These are phyloP conservation scores for Leptarthrus brevirostris DNA, from an alignment of 2,888 invertebrate species.

Conservation along the genomic window DNA sequence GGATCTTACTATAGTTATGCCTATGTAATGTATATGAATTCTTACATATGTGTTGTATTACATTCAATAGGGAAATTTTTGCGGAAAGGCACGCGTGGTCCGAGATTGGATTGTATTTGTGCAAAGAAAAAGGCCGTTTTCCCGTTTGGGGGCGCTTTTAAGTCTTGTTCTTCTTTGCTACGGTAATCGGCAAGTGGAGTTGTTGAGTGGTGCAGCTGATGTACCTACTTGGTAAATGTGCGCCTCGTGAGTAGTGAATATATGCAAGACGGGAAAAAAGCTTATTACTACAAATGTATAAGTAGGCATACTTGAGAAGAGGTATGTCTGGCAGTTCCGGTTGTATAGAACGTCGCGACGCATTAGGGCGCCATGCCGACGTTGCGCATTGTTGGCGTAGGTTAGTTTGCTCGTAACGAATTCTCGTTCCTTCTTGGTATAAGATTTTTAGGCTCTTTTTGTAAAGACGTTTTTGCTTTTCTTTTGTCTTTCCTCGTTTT, in stretches of 20 bases:
- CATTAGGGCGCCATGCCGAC: constrained; percentile 57
- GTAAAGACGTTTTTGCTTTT: constrained; percentile 14
- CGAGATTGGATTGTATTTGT: background rate
- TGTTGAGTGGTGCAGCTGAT: constrained; percentile 18
- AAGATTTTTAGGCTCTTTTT: background rate
- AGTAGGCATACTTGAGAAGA: constrained; percentile 41
- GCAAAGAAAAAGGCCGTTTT: background rate
- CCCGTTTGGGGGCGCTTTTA: background rate
- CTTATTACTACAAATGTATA: constrained; percentile 14
- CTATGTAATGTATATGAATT: background rate
- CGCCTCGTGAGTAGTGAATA: background rate
- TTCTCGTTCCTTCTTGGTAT: constrained; percentile 18
- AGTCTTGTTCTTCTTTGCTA: background rate
- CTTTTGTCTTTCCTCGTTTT: constrained; percentile 32
- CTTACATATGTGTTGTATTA: background rate
- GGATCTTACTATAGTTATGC: background rate
- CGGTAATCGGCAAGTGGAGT: background rate
- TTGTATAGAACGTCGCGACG: constrained; percentile 50
- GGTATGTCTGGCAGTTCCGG: constrained; percentile 45
- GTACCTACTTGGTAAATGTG: background rate
- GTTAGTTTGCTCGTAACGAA: constrained; percentile 57
- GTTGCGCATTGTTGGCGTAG: constrained; percentile 59
- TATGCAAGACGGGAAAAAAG: constrained; percentile 21
- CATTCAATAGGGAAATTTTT: background rate
- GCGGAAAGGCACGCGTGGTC: constrained; percentile 14